Evolutionary conservation across 2,113 vertebrate genomes (phyloP).

Genomic region (Rynchops niger): DNA sequence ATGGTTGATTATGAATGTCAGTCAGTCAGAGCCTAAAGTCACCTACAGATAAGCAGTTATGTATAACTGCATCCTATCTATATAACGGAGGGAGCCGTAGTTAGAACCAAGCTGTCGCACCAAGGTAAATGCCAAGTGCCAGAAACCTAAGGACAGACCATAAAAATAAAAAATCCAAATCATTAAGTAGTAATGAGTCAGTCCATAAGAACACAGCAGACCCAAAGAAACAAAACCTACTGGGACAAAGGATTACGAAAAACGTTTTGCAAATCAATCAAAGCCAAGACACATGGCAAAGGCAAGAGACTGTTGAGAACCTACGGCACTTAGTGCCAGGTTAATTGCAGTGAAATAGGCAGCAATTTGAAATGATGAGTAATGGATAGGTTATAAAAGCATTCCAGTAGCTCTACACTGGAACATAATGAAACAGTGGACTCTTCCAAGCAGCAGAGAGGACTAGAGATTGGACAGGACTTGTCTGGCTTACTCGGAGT

Average conservation of each 20-base stretch:
- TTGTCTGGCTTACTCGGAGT: not conserved
- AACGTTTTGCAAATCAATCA: not conserved
- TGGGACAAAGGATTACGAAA: not conserved
- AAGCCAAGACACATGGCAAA: not conserved
- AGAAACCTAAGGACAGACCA: not conserved
- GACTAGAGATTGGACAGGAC: not conserved
- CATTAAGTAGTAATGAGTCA: not conserved
- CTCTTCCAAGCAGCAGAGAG: not conserved
- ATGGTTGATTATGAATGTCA: not conserved
- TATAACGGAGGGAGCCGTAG: not conserved
- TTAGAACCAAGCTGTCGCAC: not conserved
- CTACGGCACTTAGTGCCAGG: not conserved
- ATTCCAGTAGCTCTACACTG: not conserved
- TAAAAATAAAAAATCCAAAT: not conserved
- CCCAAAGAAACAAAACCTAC: not conserved
- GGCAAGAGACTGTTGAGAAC: not conserved
- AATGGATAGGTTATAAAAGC: not conserved
- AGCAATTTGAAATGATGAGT: not conserved
- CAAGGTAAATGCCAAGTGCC: not conserved
- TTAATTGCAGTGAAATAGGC: not conserved
- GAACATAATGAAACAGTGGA: not conserved
- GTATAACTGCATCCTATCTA: not conserved
- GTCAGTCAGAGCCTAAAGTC: not conserved
- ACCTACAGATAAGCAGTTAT: not conserved
- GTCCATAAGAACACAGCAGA: not conserved